Percentiles rank a stretch among this genome's conserved stretches.
phyloP scores from a whole-genome alignment of 2,113 vertebrate genomes.

The Neopipo cinnamomea region DNA sequence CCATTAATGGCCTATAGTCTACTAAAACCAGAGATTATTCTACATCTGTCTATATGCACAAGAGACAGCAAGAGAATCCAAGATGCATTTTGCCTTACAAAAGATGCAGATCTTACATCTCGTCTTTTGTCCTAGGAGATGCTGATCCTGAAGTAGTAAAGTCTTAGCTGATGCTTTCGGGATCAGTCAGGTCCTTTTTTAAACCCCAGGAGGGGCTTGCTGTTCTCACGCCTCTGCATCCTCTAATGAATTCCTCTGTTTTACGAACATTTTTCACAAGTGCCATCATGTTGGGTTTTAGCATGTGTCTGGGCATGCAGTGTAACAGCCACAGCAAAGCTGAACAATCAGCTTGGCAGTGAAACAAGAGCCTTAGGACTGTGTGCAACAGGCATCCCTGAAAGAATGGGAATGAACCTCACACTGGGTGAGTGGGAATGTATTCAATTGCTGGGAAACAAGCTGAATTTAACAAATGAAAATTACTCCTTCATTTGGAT shows the following conservation, averaged over 20 bases:
- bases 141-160: neutral
- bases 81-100: neutral
- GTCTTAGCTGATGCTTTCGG: neutral
- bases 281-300: neutral
- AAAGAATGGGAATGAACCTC: conserved; percentile 19
- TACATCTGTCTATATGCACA: neutral
- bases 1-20: neutral
- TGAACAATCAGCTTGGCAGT: conserved; percentile 33
- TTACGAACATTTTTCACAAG: neutral
- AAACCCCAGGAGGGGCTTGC: neutral
- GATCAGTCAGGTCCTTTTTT: neutral
- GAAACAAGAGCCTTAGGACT: neutral
- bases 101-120: neutral
- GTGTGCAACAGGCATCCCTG: neutral
- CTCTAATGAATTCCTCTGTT: neutral
- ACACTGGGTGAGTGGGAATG: neutral
- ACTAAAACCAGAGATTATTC: neutral
- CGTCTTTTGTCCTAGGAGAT: neutral
- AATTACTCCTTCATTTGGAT: neutral
- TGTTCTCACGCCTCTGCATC: neutral
- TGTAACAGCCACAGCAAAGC: neutral
- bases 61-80: neutral
- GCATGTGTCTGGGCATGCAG: neutral
- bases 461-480: conserved; percentile 48
- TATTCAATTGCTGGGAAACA: conserved; percentile 46